Evolutionary conservation across 2,113 vertebrate species (phyloP).

Genomic region (Illadopsis cleaveri): DNA sequence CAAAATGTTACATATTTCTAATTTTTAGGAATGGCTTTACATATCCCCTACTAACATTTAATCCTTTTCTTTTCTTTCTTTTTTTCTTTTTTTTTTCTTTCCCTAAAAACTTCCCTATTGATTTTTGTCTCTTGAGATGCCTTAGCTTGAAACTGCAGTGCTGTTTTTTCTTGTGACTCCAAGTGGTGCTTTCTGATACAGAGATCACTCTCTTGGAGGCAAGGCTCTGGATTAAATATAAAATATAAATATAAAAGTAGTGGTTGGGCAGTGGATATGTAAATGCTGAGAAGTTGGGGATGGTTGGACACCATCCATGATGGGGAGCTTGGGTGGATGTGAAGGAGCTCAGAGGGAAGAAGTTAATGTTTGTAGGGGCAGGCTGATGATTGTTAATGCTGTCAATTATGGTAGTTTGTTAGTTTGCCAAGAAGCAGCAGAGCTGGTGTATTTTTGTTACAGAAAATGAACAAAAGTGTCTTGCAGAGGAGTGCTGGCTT

Average conservation of each 20-base stretch:
- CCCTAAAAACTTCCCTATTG: neutral
- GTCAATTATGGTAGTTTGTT: neutral
- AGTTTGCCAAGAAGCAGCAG: neutral
- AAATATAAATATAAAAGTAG: neutral
- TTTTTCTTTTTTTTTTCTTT: neutral
- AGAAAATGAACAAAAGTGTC: neutral
- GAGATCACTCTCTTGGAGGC: neutral
- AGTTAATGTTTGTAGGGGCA: neutral
- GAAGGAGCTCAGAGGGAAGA: neutral
- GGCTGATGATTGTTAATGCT: neutral
- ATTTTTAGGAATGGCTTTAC: neutral
- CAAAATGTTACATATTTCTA: neutral
- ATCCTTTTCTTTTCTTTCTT: no score
- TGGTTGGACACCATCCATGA: fast-evolving
- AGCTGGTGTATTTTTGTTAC: neutral
- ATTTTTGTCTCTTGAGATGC: neutral
- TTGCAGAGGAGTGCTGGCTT: neutral
- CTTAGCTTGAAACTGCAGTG: neutral
- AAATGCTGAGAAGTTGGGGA: neutral
- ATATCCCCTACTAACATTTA: neutral
- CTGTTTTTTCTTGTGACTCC: neutral
- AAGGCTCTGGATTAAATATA: neutral
- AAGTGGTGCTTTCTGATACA: neutral
- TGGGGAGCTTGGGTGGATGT: fast-evolving
- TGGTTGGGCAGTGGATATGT: neutral